These are phyloP conservation scores for Pomatostomus ruficeps DNA, from an alignment of 2,113 vertebrate genomes.

Conservation along the genomic window DNA sequence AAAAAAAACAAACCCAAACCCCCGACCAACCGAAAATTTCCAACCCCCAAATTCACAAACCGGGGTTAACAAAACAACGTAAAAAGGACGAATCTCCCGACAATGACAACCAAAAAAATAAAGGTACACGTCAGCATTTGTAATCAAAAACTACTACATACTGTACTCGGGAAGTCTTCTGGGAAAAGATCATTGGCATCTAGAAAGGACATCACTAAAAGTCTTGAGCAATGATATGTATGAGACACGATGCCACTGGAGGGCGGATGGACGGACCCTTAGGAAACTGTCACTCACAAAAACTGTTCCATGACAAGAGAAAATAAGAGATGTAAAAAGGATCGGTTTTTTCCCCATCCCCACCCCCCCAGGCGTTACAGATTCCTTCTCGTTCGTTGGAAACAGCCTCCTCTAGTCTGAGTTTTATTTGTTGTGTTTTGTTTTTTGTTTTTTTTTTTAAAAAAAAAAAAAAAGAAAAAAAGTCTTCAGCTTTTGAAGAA, in stretches of 20 bases:
- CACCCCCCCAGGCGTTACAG: neutral
- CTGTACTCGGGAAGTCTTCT: slow-evolving; percentile 57
- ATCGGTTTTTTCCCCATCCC: slow-evolving; percentile 1
- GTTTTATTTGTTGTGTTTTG: neutral
- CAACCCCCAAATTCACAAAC: slow-evolving; percentile 37
- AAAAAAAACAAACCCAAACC: neutral
- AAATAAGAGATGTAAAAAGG: slow-evolving; percentile 46
- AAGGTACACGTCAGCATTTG: slow-evolving; percentile 53
- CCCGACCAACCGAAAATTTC: slow-evolving; percentile 34
- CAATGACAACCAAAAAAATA: slow-evolving; percentile 59
- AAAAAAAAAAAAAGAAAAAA: neutral
- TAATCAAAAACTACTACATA: slow-evolving; percentile 64
- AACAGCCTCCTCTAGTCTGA: slow-evolving; percentile 41
- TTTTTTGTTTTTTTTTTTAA: neutral
- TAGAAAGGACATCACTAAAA: slow-evolving; percentile 55
- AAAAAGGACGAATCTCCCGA: slow-evolving; percentile 56
- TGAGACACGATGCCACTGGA: slow-evolving; percentile 37
- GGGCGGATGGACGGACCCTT: neutral
- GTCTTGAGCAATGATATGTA: slow-evolving; percentile 52
- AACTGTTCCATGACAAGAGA: slow-evolving; percentile 39
- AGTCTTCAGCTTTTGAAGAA: slow-evolving; percentile 14
- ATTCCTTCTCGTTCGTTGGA: slow-evolving; percentile 12
- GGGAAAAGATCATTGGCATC: slow-evolving; percentile 64
- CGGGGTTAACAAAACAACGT: slow-evolving; percentile 71
- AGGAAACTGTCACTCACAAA: slow-evolving; percentile 41